Base-by-base conservation (phyloP, 1,140 invertebrate species). In the Gryllus bimaculatus region DNA sequence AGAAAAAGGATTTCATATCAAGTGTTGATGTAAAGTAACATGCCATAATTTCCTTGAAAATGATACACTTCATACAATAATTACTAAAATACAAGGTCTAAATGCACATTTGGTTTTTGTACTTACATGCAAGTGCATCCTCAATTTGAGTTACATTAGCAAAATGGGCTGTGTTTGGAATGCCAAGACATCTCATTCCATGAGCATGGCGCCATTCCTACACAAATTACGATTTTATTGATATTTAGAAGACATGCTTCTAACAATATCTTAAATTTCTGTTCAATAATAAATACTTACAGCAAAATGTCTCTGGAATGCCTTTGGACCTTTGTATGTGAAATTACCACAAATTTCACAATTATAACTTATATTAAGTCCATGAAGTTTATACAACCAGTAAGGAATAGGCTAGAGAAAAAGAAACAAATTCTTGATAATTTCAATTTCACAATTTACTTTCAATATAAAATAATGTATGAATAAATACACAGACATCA, bases 331-430 rank as follows among this genome's bases (percentile, higher is more conserved):
- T 87, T 99, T 98, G 87, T 99, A 99, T 0, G 95, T 96, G 83
- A 95, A 98, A 87, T 99, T 99, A n/a, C 98, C 98, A 87, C 98
- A 99, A 81, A 99, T 99, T 87, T 99, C 98, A 86, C 98, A 99
- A 80, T 95, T 97, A 85, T 99, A 99, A 85, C 95, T 98, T 76
- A 99, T 98, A 86, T 99, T 99, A 1, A 99, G 88, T 0, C 98
- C 98, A 86, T 99, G 98, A 8, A 99, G 87, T 88, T 99, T 99
- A 86, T 99, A 99, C 47, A 99, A 86, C 98, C 98, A 99, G 86
- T 99, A 99, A 0, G 98, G 98, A 84, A 99, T 99, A 0, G 97
- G 97, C 89, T 92, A 82, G 81, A 88, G 88, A 79, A 82, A 81
- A 80, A 78, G 47, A 13, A 39, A 39, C 26, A 39, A 39, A 39